Conservation (phyloP, 2,888 invertebrate genomes). For the Macrophya alboannulata region DNA sequence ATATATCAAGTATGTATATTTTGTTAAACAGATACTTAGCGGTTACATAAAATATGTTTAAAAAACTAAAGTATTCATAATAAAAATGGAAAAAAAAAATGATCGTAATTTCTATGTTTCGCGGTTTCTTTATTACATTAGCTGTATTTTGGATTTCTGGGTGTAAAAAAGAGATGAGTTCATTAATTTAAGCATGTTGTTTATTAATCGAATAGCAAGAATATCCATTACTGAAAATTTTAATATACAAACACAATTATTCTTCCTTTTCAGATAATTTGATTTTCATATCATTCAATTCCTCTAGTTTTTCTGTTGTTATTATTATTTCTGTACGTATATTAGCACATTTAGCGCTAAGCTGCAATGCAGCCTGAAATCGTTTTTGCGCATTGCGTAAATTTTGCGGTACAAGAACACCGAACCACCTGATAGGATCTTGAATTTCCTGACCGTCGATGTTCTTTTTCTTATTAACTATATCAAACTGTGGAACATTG, state of each 20-base stretch:
- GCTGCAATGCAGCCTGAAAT: slow-evolving; percentile 87
- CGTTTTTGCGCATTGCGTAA: slow-evolving; percentile 88
- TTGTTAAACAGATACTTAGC: slow-evolving; percentile 22
- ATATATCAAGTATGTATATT: slow-evolving; percentile 36
- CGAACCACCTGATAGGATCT: slow-evolving; percentile 94
- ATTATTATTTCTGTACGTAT: slow-evolving; percentile 84
- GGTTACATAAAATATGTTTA: slow-evolving; percentile 15
- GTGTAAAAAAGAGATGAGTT: neutral
- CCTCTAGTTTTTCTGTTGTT: slow-evolving; percentile 74
- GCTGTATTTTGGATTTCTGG: neutral
- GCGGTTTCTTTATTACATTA: neutral
- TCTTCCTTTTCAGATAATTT: slow-evolving; percentile 56
- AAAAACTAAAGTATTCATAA: neutral
- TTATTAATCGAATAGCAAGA: neutral
- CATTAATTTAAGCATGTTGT: neutral
- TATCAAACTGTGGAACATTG: slow-evolving; percentile 71
- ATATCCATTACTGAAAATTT: slow-evolving; percentile 1
- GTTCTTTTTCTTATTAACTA: slow-evolving; percentile 72
- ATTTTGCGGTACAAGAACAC: slow-evolving; percentile 91
- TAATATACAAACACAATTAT: slow-evolving; percentile 19
- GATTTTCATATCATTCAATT: slow-evolving; percentile 69
- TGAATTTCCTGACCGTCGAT: slow-evolving; percentile 75
- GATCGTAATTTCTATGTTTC: neutral
- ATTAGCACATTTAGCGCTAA: slow-evolving; percentile 87
- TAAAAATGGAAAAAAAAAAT: slow-evolving; percentile 2